Conservation (phyloP, 2,888 invertebrate genomes). For the Rhodophaea formosa region DNA sequence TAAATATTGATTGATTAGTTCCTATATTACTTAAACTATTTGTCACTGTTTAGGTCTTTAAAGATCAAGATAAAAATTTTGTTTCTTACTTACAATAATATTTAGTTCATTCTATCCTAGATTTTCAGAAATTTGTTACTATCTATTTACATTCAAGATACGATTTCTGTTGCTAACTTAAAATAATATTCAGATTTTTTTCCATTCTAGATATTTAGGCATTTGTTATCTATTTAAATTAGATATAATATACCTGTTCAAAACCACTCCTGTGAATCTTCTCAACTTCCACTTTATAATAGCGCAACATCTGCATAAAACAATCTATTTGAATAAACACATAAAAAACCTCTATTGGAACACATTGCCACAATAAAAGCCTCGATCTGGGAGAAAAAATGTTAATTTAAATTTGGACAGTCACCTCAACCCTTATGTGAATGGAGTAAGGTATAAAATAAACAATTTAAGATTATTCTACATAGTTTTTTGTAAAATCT, state of each 20-base stretch:
- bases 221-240: background rate
- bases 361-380: slow-evolving; percentile 67
- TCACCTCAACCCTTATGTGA: slow-evolving; percentile 30
- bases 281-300: slow-evolving; percentile 21
- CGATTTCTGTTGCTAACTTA: background rate
- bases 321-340: slow-evolving; percentile 59
- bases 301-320: slow-evolving; percentile 66
- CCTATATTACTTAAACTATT: no score
- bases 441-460: slow-evolving; percentile 36
- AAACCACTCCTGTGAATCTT: background rate
- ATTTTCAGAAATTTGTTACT: background rate
- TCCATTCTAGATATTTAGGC: background rate
- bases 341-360: slow-evolving; percentile 52
- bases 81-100: background rate
- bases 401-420: slow-evolving; percentile 28
- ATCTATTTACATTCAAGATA: background rate
- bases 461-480: background rate
- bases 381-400: slow-evolving; percentile 35
- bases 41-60: no score
- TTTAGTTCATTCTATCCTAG: background rate
- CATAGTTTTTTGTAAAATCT: slow-evolving; percentile 41
- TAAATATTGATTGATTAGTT: no score
- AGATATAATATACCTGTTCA: background rate
- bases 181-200: background rate
- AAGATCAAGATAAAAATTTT: no score